These are phyloP conservation scores for Melanotus villosus DNA, from an alignment of 2,888 invertebrate species.

Conservation along the genomic window DNA sequence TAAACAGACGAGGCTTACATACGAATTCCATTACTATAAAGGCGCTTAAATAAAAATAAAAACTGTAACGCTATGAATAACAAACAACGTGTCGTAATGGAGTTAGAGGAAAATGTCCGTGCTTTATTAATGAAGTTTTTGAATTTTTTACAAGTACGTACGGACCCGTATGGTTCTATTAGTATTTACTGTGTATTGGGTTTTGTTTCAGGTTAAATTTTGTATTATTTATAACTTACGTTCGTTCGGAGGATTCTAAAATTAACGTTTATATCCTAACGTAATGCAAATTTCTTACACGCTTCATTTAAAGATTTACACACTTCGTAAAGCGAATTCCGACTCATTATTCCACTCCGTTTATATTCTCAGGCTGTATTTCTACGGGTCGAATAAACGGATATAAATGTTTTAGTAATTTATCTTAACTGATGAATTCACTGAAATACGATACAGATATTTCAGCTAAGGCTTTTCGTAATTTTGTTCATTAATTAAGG, in stretches of 20 bases:
- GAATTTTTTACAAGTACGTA: background rate
- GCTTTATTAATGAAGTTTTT: background rate
- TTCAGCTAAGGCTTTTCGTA: too few relatives aligned
- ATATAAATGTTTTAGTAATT: constrained; percentile 17
- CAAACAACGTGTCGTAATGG: background rate
- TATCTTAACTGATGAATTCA: background rate
- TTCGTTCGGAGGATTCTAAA: background rate
- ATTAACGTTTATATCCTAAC: background rate
- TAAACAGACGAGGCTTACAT: too few relatives aligned
- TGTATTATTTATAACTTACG: background rate
- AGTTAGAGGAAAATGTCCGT: background rate
- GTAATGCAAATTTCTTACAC: constrained; percentile 15
- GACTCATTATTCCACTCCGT: constrained; percentile 5
- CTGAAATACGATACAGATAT: too few relatives aligned
- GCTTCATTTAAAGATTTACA: constrained; percentile 25
- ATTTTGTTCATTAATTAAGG: too few relatives aligned
- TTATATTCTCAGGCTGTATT: constrained; percentile 11
- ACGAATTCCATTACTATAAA: too few relatives aligned
- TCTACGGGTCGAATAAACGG: constrained; percentile 3
- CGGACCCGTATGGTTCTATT: too few relatives aligned
- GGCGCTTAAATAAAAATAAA: too few relatives aligned
- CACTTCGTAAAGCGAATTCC: constrained; percentile 22
- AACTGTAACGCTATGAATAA: too few relatives aligned
- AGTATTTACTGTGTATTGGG: too few relatives aligned
- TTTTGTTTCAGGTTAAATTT: background rate